Base-by-base conservation (phyloP, 1,140 invertebrate genomes). In the Tetramorium simillimum region DNA sequence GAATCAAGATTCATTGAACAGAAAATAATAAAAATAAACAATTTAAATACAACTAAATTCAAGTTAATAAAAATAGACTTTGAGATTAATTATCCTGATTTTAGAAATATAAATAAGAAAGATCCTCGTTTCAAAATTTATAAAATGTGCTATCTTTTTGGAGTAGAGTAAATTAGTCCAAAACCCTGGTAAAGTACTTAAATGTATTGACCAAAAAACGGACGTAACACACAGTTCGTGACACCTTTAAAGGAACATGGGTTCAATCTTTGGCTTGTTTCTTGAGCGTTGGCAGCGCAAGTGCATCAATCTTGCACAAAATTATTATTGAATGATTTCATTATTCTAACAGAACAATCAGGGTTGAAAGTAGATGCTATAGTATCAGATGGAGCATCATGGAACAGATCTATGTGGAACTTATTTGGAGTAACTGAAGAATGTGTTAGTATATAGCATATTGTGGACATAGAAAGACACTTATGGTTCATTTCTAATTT, bases 181-280 rank as follows among this genome's bases (percentile, higher is more conserved):
- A n/a, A n/a, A n/a, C n/a, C n/a, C n/a, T n/a, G n/a, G n/a, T n/a
- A n/a, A n/a, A n/a, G n/a, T n/a, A n/a, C n/a, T n/a, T n/a, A n/a
- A n/a, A n/a, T n/a, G n/a, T n/a, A n/a, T n/a, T n/a, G n/a, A n/a
- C n/a, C n/a, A n/a, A n/a, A n/a, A n/a, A n/a, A n/a, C n/a, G n/a
- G n/a, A n/a, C n/a, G n/a, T n/a, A n/a, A n/a, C n/a, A n/a, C n/a
- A n/a, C n/a, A n/a, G n/a, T n/a, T n/a, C n/a, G n/a, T n/a, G n/a
- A n/a, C n/a, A n/a, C n/a, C n/a, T n/a, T n/a, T n/a, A n/a, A 70
- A 70, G 21, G 67, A 70, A 70, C n/a, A 70, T 70, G 43, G 21
- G 7, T 70, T 70, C 43, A 70, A 49, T 49, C n/a, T 70, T 70
- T 70, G 10, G 67, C 43, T 28, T 70, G 21, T 3, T 70, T 70